Conservation (phyloP, 2,113 vertebrate genomes). For the Rhinoptilus africanus region DNA sequence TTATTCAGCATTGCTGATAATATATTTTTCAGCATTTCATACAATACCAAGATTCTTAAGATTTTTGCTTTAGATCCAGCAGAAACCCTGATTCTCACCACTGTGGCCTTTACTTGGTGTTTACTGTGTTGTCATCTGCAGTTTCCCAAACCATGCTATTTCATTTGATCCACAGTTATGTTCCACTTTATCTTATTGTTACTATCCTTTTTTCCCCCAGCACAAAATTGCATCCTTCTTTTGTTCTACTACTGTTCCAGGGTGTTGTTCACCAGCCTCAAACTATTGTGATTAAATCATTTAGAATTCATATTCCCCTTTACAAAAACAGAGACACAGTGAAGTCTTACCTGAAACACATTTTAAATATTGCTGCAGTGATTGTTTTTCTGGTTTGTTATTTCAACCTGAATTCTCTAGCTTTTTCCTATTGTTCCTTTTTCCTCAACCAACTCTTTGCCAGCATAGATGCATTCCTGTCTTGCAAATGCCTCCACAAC, state of each 20-base stretch:
- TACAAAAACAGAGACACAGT: not conserved
- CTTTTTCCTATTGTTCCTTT: not conserved
- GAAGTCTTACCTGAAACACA: not conserved
- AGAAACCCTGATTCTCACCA: conserved; percentile 36
- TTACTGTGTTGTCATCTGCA: not conserved
- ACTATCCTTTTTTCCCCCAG: not conserved
- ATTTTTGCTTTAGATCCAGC: not conserved
- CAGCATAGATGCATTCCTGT: not conserved
- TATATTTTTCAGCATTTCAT: not conserved
- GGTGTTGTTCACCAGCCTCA: not conserved
- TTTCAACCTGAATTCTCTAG: not conserved
- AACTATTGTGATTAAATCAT: not conserved
- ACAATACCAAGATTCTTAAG: not conserved
- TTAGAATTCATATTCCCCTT: not conserved
- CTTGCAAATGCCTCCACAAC: not conserved
- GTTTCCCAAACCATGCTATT: not conserved
- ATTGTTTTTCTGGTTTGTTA: not conserved
- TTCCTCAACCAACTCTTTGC: not conserved
- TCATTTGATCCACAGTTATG: not conserved
- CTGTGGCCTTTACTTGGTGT: conserved; percentile 31
- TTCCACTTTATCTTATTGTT: not conserved
- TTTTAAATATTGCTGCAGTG: not conserved
- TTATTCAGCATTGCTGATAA: not conserved
- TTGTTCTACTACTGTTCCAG: not conserved
- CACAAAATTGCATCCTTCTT: not conserved